These are phyloP conservation scores for Gambusia affinis DNA, from an alignment of 2,113 vertebrate genomes.

Conservation along the genomic window DNA sequence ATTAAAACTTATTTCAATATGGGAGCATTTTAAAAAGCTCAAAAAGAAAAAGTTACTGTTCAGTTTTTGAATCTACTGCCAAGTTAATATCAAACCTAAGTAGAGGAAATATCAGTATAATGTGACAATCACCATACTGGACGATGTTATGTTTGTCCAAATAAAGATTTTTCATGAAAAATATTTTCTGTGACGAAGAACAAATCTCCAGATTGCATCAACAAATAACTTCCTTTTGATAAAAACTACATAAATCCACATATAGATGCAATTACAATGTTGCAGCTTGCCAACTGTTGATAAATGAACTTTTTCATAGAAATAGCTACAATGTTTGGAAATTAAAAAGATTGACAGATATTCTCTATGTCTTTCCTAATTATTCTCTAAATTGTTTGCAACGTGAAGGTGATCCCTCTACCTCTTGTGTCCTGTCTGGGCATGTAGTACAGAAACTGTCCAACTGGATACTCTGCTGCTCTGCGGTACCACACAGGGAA, in stretches of 20 bases:
- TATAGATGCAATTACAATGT: not conserved
- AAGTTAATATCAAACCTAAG: not conserved
- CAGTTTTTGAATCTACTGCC: not conserved
- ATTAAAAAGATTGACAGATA: not conserved
- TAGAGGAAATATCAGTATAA: conserved; percentile 47
- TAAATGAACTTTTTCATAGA: too few relatives aligned
- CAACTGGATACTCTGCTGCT: conserved; percentile 86
- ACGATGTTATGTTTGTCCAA: conserved; percentile 20
- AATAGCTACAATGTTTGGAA: not conserved
- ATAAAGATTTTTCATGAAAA: not conserved
- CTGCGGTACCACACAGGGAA: conserved; percentile 96
- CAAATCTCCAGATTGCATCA: not conserved
- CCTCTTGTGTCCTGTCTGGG: conserved; percentile 85
- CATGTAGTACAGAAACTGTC: conserved; percentile 90
- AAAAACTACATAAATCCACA: not conserved
- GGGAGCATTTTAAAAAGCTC: too few relatives aligned
- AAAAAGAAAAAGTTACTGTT: too few relatives aligned
- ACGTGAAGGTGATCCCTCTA: conserved; percentile 58
- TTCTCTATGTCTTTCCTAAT: too few relatives aligned
- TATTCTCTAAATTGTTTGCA: not conserved
- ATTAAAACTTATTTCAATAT: not conserved
- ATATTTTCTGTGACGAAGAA: not conserved
- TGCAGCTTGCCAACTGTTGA: not conserved
- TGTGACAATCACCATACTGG: conserved; percentile 19
- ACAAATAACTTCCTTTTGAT: not conserved